phyloP scores from a whole-genome alignment of 2,113 vertebrate genomes.

The Condylura cristata region DNA sequence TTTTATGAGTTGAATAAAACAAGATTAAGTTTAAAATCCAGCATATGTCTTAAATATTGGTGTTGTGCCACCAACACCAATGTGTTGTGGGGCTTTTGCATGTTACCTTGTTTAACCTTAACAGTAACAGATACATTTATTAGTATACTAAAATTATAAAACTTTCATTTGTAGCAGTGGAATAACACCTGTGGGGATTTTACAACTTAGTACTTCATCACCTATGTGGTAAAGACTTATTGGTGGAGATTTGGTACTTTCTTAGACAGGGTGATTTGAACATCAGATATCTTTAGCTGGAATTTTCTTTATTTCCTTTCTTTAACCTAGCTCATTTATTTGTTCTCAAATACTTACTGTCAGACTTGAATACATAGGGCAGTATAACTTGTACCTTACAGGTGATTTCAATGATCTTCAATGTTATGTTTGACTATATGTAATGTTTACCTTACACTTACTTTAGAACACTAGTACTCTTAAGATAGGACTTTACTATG shows the following conservation, averaged over 20 bases:
- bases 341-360: conserved; percentile 35
- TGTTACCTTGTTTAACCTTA: background rate
- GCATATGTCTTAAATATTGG: background rate
- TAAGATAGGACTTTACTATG: background rate
- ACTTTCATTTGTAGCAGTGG: background rate
- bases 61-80: too few relatives aligned
- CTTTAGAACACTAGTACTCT: conserved; percentile 21
- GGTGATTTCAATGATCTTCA: conserved; percentile 27
- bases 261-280: background rate
- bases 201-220: background rate
- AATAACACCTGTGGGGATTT: background rate
- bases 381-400: background rate
- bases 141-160: background rate
- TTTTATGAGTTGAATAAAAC: background rate
- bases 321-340: conserved; percentile 9
- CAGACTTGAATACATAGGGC: conserved; percentile 48
- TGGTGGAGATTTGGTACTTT: background rate
- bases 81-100: background rate
- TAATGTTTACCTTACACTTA: background rate
- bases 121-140: background rate
- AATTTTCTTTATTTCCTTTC: conserved; percentile 6
- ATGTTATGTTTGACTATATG: background rate
- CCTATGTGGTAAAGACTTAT: background rate
- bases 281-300: background rate
- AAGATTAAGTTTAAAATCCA: background rate